Base-by-base conservation (phyloP, 1,140 invertebrate genomes). In the Aphidius ervi region DNA sequence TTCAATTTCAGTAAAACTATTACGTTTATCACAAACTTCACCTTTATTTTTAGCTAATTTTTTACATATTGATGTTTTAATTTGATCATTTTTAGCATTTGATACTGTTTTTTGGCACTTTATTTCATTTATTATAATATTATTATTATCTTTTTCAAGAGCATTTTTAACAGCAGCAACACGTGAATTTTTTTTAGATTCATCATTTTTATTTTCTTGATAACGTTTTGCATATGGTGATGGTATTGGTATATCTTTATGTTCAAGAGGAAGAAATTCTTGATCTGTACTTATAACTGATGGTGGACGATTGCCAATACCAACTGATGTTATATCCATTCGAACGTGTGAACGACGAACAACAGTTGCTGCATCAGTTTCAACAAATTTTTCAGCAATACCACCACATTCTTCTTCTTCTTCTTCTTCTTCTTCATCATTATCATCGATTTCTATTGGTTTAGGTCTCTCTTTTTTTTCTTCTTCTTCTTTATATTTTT, bases 251-350 rank as follows among this genome's bases (percentile, higher is more conserved):
- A 74, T 75, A 45, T 78, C 73, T 56, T 74, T 74, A 41, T 72
- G 68, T 46, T 74, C 73, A 43, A 76, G 53, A 0, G 74, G 59
- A 31, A 71, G 74, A 65, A 72, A 69, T 49, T 78, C 76, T 43
- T 72, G 73, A 52, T 79, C 77, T 0, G 75, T 77, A 65, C 74
- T 81, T 8, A 83, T 70, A 16, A 82, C 72, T 0, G 82, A 82
- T 1, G 81, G 75, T 53, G 82, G 82, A 20, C 84, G 77, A 58
- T 82, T 82, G 40, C 83, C 84, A 37, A 86, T 65, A 47, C 84
- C 84, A n/a, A 83, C 83, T 6, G 85, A 83, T 59, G 84, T 83
- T 72, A 86, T 80, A 70, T 85, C 85, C 39, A 85, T 74, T 1
- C 75, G 72, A n/a, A 77, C 69, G 47, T 77, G 76, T 23, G 76